Conservation (phyloP, 2,888 invertebrate genomes). For the Conistra vaccinii region DNA sequence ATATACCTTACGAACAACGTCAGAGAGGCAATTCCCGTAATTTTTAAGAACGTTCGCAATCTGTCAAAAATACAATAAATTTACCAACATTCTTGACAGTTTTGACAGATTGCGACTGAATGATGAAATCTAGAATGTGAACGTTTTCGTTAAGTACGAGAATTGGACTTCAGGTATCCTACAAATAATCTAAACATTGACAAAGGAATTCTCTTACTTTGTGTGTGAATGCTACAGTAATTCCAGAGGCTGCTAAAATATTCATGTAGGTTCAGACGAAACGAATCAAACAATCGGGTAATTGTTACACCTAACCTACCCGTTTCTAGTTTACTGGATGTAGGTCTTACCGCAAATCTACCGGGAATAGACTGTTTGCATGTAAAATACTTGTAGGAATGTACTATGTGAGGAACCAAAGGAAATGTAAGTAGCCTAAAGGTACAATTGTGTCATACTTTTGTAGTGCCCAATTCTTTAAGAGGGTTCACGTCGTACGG, state of each 20-base stretch:
- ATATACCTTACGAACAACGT: background rate
- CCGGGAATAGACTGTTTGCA: slow-evolving; percentile 37
- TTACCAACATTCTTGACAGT: no score
- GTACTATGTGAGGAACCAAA: background rate
- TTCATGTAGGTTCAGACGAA: slow-evolving; percentile 42
- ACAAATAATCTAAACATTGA: slow-evolving; percentile 5
- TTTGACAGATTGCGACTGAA: no score
- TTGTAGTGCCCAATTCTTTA: background rate
- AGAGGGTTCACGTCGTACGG: no score
- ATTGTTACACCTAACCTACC: slow-evolving; percentile 40
- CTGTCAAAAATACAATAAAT: no score
- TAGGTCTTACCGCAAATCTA: slow-evolving; percentile 41
- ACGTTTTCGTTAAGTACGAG: no score
- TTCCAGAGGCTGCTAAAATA: slow-evolving; percentile 34
- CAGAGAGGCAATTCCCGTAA: no score
- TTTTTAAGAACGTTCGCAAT: no score
- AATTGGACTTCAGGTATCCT: no score
- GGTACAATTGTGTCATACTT: background rate
- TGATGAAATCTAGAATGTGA: no score
- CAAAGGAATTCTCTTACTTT: slow-evolving; percentile 10
- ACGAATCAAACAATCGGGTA: slow-evolving; percentile 46
- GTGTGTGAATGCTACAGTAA: slow-evolving; percentile 10
- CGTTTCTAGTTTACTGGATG: slow-evolving; percentile 41
- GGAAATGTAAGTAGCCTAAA: background rate
- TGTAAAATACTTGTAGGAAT: slow-evolving; percentile 18